A percentile compares a stretch with the other conserved stretches of the same genome.
These are phyloP conservation scores for Stichopus chloronotus DNA, from an alignment of 35 echinoderm and acorn worm genomes.

Conservation along the genomic window DNA sequence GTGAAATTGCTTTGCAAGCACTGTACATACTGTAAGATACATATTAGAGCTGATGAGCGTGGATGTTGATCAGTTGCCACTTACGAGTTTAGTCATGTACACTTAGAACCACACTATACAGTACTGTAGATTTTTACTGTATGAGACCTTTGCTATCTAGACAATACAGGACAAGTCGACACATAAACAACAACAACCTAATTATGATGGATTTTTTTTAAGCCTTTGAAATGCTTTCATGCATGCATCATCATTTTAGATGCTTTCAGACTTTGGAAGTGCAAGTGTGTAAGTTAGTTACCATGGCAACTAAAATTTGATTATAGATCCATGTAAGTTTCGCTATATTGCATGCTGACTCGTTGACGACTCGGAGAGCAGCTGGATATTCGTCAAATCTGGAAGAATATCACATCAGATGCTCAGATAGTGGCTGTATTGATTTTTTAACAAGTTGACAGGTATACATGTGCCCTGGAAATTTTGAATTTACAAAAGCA, in stretches of 20 bases:
- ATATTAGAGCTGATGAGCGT: no score
- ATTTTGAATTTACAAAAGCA: neutral
- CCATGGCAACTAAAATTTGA: neutral
- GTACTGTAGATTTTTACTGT: no score
- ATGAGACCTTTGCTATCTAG: no score
- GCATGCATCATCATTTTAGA: neutral
- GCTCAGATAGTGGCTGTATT: constrained; percentile 1
- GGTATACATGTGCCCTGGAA: neutral
- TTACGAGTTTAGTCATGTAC: no score
- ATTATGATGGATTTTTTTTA: neutral
- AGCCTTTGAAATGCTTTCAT: neutral
- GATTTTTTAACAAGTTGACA: constrained; percentile 30
- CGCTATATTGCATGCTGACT: neutral
- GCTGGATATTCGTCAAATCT: neutral
- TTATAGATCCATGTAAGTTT: neutral
- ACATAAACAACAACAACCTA: neutral
- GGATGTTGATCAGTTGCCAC: no score
- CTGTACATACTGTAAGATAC: no score
- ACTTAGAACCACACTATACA: no score
- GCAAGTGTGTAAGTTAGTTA: neutral
- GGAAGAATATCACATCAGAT: constrained; percentile 28
- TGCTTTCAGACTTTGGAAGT: neutral
- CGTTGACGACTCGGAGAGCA: neutral
- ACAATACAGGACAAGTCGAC: no score
- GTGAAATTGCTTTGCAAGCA: no score